Base-by-base conservation (phyloP, 2,888 invertebrate genomes). In the Drosophila eohydei region DNA sequence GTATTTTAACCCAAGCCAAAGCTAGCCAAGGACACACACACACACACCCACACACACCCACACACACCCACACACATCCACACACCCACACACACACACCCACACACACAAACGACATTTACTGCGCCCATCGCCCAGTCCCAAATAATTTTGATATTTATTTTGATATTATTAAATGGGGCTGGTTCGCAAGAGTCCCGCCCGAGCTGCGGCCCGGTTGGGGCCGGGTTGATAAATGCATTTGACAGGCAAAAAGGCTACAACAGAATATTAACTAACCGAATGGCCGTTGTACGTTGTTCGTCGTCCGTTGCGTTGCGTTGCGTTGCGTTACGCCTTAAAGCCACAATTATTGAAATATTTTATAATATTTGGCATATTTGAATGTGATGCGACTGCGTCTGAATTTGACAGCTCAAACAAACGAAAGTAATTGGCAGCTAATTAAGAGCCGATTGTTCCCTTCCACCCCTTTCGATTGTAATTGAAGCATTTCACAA, bases 161-260 rank as follows among this genome's bases (percentile, higher is more conserved):
- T 71, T 71, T 71, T 71, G 59, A 63, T 74, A 69, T 74, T 56
- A 75, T 74, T 57, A 62, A 68, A 58, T 8, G 51, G 26, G 41
- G 50, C 50, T 50, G 50, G 32, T 12, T 50, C 48, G 50, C 16
- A 48, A 48, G 32, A 6, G 30, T 48, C 48, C 50, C 50, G 32
- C 3, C 16, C 36, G 34, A 28, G 34, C 32, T 4, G 21, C 36
- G 36, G 36, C 36, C 26, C 51, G 36, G 36, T 32, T 26, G 21
- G 52, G 52, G 14, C 12, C 55, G 26, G 54, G 30, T 43, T 64
- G 58, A 36, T 51, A 71, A 71, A 55, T 72, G 72, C 71, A 71
- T 64, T 55, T 60, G 72, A 72, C 72, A 64, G 71, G 44, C 54
- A 28, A 38, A 38, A 65, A 44, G 41, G 38, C 14, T 38, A 40